Evolutionary conservation across 2,797 vertebrate species (phyloP), one percentile per base, ranked within the genome.

Genomic region (Amblyraja radiata): DNA sequence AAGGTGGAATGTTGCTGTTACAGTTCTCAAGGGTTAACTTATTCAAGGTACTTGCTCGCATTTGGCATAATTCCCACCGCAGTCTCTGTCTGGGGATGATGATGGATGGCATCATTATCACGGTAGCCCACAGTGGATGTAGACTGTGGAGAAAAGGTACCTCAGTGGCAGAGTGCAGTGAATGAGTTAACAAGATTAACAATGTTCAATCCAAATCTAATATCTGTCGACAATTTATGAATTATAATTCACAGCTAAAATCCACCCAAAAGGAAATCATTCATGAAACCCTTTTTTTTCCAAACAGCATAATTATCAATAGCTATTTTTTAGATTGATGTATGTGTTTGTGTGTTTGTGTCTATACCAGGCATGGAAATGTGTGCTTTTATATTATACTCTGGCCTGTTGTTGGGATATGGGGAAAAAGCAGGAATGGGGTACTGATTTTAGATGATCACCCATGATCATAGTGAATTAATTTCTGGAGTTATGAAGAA

Each of bases 111-210:
- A 76, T 54, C 71, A 54, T 92, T 92, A 92, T 58, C 39, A n/a
- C 6, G 1, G 71, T 25, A 54, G 23, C 23, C 68, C 90, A 74
- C 71, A 58, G 71, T 54, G 73, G 25, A 92, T 76, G 23, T n/a
- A 28, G 88, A 76, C 39, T 76, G 90, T 23, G 46, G 71, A 14
- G 71, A 74, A 74, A 46, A 74, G 71, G 39, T 76, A 14, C 39
- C 39, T 39, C 25, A 54, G 39, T 3, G 25, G 28, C 58, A 86
- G 46, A 25, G 21, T 84, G 81, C 14, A 58, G 83, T 28, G 83
- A 86, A 86, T n/a, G 90, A 74, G 90, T 74, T 91, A 91, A 91
- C 36, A 54, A 74, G 23, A 46, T 91, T 91, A 91, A 73, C 36
- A 39, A 73, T 73, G 88, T 71, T 91, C 68, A 14, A 23, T 74